phyloP scores from a whole-genome alignment of 2,888 invertebrate species.

The Dasysyrphus tricinctus region DNA sequence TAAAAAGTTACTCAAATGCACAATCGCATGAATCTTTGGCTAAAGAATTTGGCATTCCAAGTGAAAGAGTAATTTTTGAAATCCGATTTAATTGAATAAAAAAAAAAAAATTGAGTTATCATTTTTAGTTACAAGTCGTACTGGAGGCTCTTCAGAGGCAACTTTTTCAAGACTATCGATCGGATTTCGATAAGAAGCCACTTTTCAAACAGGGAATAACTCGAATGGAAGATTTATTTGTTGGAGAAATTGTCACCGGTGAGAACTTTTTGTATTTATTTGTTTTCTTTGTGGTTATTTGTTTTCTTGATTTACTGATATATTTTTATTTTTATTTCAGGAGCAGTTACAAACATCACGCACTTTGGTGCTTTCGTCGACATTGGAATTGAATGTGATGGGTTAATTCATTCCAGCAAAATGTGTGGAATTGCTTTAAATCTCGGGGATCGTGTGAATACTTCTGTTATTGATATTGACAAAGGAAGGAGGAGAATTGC shows the following conservation, averaged over 20 bases:
- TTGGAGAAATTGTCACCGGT: conserved; percentile 87
- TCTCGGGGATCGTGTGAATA: conserved; percentile 89
- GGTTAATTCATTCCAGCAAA: conserved; percentile 88
- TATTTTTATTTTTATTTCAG: conserved; percentile 82
- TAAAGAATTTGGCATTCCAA: conserved; percentile 85
- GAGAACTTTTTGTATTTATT: conserved; percentile 62
- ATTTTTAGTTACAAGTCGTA: conserved; percentile 80
- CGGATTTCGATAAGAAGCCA: conserved; percentile 87
- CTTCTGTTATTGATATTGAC: conserved; percentile 86
- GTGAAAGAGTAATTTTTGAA: conserved; percentile 84
- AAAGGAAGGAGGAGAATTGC: conserved; percentile 85
- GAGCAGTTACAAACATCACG: conserved; percentile 93
- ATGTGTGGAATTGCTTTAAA: conserved; percentile 85
- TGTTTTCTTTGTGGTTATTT: background rate
- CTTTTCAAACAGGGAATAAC: conserved; percentile 90
- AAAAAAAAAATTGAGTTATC: background rate
- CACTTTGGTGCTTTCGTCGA: conserved; percentile 97
- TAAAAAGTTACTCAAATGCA: conserved; percentile 78
- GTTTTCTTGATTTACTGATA: background rate
- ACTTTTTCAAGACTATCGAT: conserved; percentile 89
- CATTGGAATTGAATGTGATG: conserved; percentile 89
- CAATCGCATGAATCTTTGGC: conserved; percentile 82
- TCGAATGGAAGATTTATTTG: conserved; percentile 87
- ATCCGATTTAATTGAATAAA: background rate
- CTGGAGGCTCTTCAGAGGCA: conserved; percentile 87